Base-by-base conservation (phyloP, 1,140 invertebrate genomes). In the Heterodera carotae region DNA sequence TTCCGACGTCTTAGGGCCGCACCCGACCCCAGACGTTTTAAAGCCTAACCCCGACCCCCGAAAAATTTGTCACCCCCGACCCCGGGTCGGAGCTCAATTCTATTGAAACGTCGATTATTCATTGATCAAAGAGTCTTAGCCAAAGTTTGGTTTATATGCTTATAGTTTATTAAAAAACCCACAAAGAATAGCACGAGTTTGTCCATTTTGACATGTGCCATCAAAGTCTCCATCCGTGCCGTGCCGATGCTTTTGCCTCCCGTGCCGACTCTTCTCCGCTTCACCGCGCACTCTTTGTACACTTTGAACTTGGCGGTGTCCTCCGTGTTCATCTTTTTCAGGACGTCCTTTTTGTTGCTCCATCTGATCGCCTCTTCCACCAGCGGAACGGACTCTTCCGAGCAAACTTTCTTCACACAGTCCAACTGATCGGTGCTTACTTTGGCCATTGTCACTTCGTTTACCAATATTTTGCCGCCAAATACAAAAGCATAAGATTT, bases 391-490 rank as follows among this genome's bases (percentile, higher is more conserved):
- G 62, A 56, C 48, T 56, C 48, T 56, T 56, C 33, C 29, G 62
- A 6, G 25, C 62, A 66, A 7, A 18, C 33, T 34, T 6, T 66
- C 12, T 27, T 29, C 10, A 66, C 62, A n/a, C 62, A 66, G 8
- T 66, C 62, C 62, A 66, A 34, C 6, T 27, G 29, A 12, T 66
- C 33, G 1, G 27, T 27, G 33, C 29, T 66, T 27, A 34, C 62
- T 31, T 66, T 27, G 10, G 33, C 33, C 29, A 66, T 10, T 27
- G n/a, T 66, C 62, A 66, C 27, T 29, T 25, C 62, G 10, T 31
- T 29, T 27, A 66, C 62, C 25, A 66, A 31, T 27, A 66, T 34
- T 66, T 66, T 66, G 10, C 62, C 62, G 27, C 27, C 62, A 34
- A 3, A 31, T 22, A 66, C 62, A 29, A 66, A 34, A 18, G 62